These are phyloP conservation scores for Acrobasis suavella DNA, from an alignment of 2,888 invertebrate genomes.

Conservation along the genomic window DNA sequence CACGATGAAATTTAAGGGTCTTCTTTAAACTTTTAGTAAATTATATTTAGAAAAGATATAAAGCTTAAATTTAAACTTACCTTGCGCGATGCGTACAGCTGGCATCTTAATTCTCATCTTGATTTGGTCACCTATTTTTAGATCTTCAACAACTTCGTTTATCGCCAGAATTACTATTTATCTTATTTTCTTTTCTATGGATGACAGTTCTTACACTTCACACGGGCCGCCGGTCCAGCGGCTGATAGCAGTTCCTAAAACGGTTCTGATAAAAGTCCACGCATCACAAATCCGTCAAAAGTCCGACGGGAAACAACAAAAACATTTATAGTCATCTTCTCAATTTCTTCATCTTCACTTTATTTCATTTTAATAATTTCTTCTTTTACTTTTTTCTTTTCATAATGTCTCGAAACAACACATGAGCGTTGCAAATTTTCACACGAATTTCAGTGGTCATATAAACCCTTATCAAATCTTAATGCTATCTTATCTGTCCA, in stretches of 20 bases:
- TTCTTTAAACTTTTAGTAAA: too few species aligned
- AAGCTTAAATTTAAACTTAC: constrained; percentile 78
- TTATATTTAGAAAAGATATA: too few species aligned
- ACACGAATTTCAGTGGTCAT: constrained; percentile 68
- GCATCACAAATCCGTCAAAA: constrained; percentile 64
- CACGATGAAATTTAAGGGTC: too few species aligned
- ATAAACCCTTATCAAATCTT: constrained; percentile 72
- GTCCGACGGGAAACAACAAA: constrained; percentile 66
- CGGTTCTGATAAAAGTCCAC: constrained; percentile 65
- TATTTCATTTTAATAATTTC: constrained; percentile 36
- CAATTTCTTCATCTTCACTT: constrained; percentile 55
- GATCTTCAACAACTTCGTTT: constrained; percentile 71
- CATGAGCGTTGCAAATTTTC: constrained; percentile 57
- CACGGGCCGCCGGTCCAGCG: constrained; percentile 76
- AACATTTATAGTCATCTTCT: constrained; percentile 63
- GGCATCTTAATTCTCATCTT: constrained; percentile 99
- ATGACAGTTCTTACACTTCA: constrained; percentile 73
- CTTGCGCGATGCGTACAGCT: constrained; percentile 98
- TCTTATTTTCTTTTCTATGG: constrained; percentile 64
- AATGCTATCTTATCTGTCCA: constrained; percentile 74
- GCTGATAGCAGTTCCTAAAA: constrained; percentile 70
- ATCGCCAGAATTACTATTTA: constrained; percentile 68
- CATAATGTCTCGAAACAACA: constrained; percentile 61
- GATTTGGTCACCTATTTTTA: constrained; percentile 83
- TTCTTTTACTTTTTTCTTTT: constrained; percentile 75